Conservation (phyloP, 2,888 invertebrate genomes). For the Nineta flava region DNA sequence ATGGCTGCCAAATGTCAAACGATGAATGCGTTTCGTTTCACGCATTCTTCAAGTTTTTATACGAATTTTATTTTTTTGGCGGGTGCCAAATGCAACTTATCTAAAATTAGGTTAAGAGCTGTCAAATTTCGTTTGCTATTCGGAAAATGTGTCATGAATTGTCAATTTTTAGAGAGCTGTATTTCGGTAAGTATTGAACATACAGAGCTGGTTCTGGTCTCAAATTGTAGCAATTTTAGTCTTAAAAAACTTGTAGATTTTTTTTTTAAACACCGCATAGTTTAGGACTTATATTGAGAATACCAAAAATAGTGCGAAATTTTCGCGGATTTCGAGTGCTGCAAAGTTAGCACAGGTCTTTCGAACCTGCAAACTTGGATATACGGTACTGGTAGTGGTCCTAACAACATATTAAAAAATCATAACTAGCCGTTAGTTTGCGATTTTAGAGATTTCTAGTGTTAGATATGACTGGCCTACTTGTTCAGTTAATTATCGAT, state of each 20-base stretch:
- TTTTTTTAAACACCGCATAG: too few species aligned
- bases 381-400: neutral
- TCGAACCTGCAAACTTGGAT: neutral
- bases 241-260: too few species aligned
- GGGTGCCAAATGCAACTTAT: neutral
- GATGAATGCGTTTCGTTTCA: neutral
- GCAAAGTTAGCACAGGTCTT: neutral
- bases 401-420: neutral
- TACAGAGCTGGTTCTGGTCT: too few species aligned
- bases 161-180: neutral
- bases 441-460: neutral
- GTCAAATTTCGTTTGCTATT: neutral
- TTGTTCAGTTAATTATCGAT: too few species aligned
- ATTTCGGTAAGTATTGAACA: neutral
- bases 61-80: neutral
- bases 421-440: neutral
- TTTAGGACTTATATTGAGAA: too few species aligned
- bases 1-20: neutral
- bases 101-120: neutral
- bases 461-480: neutral
- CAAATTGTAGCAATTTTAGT: too few species aligned
- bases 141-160: neutral
- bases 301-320: neutral
- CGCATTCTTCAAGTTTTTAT: neutral
- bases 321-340: neutral